Evolutionary conservation across 2,113 vertebrate species (phyloP).

Genomic region (Oryctolagus cuniculus): mOryCun1.1 NC_091443.1:42371001-42371500

Average conservation of each 20-base stretch:
- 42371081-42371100: slow-evolving; percentile 46
- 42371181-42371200: slow-evolving; percentile 73
- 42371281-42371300: slow-evolving; percentile 9
- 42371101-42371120: slow-evolving; percentile 64
- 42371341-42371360: slow-evolving; percentile 56
- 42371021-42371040: slow-evolving; percentile 59
- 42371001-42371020: slow-evolving; percentile 48
- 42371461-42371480: neutral
- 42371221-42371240: slow-evolving; percentile 76
- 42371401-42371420: slow-evolving; percentile 2
- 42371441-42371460: neutral
- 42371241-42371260: slow-evolving; percentile 67
- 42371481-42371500: neutral
- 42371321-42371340: slow-evolving; percentile 64
- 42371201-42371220: slow-evolving; percentile 76
- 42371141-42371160: slow-evolving; percentile 64
- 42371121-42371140: slow-evolving; percentile 68
- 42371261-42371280: slow-evolving; percentile 61
- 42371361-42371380: slow-evolving; percentile 21
- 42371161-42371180: slow-evolving; percentile 64
- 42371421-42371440: slow-evolving; percentile 12
- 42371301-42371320: slow-evolving; percentile 58
- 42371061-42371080: slow-evolving; percentile 66
- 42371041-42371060: slow-evolving; percentile 66
- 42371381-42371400: slow-evolving; percentile 37